Base-by-base conservation (phyloP, 2,113 vertebrate genomes). In the Rhineura floridana region DNA sequence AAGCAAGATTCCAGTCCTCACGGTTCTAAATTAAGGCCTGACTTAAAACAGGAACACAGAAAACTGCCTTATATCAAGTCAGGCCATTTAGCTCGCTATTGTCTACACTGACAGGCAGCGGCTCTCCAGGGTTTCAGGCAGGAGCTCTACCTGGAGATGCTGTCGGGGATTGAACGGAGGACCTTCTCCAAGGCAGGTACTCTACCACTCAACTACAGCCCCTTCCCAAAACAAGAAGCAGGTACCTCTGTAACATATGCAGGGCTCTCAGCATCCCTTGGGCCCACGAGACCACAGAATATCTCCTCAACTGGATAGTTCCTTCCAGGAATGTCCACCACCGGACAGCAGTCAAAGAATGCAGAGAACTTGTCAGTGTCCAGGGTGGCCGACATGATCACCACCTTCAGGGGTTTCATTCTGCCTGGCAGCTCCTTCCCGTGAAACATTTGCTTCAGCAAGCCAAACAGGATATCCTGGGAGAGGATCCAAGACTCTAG, bases 331-430 rank as follows among this genome's bases (percentile, higher is more conserved):
- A 99, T 98, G 44, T 96, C 62, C 91, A 98, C 98, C 92, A 99
- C 97, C 6, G 98, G 95, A 90, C 98, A 99, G 92, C 96, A 83
- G n/a, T 96, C 95, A 78, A 99, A 98, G 94, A 99, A 99, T 11
- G 96, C 94, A 0, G 98, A 98, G 1, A 99, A 98, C 88, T 98
- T 99, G 8, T 98, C 98, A 0, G 97, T 97, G 93, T 99, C 98
- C 96, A 99, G 95, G 19, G 99, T 99, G 90, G 99, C 99, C 3
- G 99, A 99, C 99, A 99, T 99, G 89, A 99, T 97, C 85, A 99
- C 97, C 69, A 99, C 98, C 87, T 98, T 99, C 90, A 99, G 91
- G 10, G 96, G 97, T 0, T 90, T 89, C 48, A 95, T 94, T 83
- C 98, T 97, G 8, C 96, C 95, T 0, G 86, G 85, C 73, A 95